Base-by-base conservation (phyloP, 1,140 invertebrate genomes). In the Pseudomyrmex flavicornis region DNA sequence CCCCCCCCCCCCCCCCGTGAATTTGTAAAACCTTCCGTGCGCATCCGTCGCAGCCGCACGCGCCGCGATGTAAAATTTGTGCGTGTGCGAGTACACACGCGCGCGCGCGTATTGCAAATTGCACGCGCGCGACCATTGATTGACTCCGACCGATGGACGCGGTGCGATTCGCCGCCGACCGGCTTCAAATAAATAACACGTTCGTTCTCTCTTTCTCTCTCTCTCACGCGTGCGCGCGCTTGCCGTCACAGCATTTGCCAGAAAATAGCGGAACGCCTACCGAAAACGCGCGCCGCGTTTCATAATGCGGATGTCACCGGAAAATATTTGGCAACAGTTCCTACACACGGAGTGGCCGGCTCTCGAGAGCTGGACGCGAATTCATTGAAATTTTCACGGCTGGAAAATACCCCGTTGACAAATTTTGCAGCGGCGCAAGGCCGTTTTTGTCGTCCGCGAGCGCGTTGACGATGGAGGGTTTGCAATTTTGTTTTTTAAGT, bases 271-370 rank as follows among this genome's bases (percentile, higher is more conserved):
- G 72, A 76, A 82, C 70, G 72, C 69, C 72, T 65, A 76, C 56
- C 63, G 79, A 83, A 85, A 80, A 87, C 83, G 80, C 82, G 66
- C 79, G 17, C 65, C 61, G 77, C 79, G 86, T 90, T 90, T 88
- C 89, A 89, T 91, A 88, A 91, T 91, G 90, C 85, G 85, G 58
- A 89, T 90, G 85, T 90, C 88, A 88, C 84, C 63, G 58, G 85
- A 90, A 90, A 91, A 91, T 91, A 90, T 90, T 90, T 90, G 88
- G 66, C 69, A 90, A 91, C 89, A 90, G 77, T 84, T 82, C 35
- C 66, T 80, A 52, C 66, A 22, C 52, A 50, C 79, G 12, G 46
- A 74, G 68, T 75, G 70, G 52, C 48, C 48, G 79, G 26, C 8
- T 68, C 50, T 52, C 50, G n/a, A 20, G 26, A 44, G 9, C 35